Conservation (phyloP, 2,113 vertebrate genomes). For the Poecile atricapillus region DNA sequence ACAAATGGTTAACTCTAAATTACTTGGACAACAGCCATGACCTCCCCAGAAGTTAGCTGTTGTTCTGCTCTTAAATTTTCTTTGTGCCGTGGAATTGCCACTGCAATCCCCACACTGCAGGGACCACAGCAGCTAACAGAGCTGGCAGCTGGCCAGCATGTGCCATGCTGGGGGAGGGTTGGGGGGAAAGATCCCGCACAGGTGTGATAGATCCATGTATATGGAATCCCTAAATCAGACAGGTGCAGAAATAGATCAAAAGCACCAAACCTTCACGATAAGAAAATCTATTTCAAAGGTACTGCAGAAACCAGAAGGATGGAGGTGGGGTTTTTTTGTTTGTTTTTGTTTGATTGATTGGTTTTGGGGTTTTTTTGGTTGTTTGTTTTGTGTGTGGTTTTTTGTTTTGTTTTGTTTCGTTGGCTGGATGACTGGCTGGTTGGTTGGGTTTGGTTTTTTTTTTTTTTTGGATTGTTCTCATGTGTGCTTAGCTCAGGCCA, state of each 20-base stretch:
- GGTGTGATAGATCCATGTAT: background rate
- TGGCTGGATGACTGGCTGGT: no score
- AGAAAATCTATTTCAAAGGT: background rate
- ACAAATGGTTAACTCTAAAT: background rate
- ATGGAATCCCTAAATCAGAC: background rate
- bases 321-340: background rate
- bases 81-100: background rate
- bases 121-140: background rate
- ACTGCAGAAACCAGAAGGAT: background rate
- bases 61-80: background rate
- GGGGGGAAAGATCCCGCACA: background rate
- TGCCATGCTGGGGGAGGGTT: background rate
- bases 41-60: background rate
- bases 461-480: background rate
- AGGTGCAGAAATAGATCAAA: background rate
- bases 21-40: background rate
- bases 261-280: background rate
- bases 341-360: background rate
- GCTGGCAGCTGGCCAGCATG: background rate
- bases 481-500: background rate
- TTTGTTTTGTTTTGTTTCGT: background rate
- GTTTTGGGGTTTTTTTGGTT: background rate
- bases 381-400: background rate
- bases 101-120: background rate
- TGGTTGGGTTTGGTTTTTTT: no score